phyloP scores from a whole-genome alignment of 2,888 invertebrate genomes.

The Drosophila tripunctata region DNA sequence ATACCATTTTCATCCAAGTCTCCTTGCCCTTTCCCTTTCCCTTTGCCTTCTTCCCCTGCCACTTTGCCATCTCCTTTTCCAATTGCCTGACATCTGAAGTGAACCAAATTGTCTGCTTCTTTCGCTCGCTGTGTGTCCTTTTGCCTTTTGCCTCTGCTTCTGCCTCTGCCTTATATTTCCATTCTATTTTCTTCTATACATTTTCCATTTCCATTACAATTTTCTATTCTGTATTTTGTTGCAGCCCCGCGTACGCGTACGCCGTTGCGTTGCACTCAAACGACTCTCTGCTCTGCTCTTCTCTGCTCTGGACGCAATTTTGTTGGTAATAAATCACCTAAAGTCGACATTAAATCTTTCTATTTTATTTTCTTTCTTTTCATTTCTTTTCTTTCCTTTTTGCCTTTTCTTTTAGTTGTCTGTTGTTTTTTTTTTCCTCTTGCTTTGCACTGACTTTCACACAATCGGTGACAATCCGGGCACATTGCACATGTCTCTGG shows the following conservation, averaged over 20 bases:
- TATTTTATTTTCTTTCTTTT: conserved; percentile 50
- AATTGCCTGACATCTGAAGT: conserved; percentile 68
- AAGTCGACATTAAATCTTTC: conserved; percentile 84
- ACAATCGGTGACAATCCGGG: conserved; percentile 60
- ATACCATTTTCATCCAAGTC: conserved; percentile 11
- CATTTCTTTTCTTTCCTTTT: conserved; percentile 42
- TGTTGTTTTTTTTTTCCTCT: conserved; percentile 34
- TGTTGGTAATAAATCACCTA: conserved; percentile 83
- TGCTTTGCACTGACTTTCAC: conserved; percentile 74
- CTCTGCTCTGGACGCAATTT: conserved; percentile 82
- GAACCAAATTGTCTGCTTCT: conserved; percentile 76
- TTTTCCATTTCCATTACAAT: conserved; percentile 71
- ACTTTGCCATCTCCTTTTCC: conserved; percentile 26
- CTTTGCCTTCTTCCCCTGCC: conserved; percentile 21
- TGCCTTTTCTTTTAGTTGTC: conserved; percentile 42
- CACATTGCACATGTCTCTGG: conserved; percentile 75
- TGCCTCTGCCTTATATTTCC: conserved; percentile 61
- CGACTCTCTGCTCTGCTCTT: conserved; percentile 26
- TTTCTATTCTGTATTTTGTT: conserved; percentile 64
- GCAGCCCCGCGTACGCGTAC: conserved; percentile 42
- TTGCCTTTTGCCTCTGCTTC: conserved; percentile 51
- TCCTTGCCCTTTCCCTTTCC: conserved; percentile 16
- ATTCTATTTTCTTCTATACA: conserved; percentile 49
- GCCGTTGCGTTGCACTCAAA: conserved; percentile 63
- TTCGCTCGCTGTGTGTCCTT: conserved; percentile 62